phyloP scores from a whole-genome alignment of 2,888 invertebrate genomes.

The Nomada ruficornis region DNA sequence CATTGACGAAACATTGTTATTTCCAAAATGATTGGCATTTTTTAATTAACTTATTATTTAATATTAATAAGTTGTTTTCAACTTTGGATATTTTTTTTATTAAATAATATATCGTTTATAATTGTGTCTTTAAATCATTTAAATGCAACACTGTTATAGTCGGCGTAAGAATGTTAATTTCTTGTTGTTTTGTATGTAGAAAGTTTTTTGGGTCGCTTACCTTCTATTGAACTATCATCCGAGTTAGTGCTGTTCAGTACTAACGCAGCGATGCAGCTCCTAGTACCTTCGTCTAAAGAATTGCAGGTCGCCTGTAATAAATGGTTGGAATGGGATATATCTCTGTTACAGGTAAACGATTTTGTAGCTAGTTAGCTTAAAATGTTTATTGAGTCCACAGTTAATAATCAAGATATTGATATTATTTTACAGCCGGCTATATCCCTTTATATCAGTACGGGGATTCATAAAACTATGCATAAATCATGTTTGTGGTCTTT shows the following conservation, averaged over 20 bases:
- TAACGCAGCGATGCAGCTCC: conserved; percentile 89
- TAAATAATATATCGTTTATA: background rate
- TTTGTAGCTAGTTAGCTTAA: background rate
- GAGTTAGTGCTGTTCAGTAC: conserved; percentile 89
- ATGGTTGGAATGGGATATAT: conserved; percentile 84
- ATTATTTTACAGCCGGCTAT: conserved; percentile 84
- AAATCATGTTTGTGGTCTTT: conserved; percentile 86
- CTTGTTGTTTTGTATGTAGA: conserved; percentile 79
- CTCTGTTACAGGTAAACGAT: conserved; percentile 82
- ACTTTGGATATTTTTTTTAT: background rate
- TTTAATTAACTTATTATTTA: background rate
- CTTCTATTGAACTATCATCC: conserved; percentile 88
- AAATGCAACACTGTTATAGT: background rate
- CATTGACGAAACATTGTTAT: background rate
- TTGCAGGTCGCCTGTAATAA: conserved; percentile 76
- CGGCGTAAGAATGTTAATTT: background rate
- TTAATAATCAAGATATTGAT: conserved; percentile 23
- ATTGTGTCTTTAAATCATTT: background rate
- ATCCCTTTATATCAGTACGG: conserved; percentile 85
- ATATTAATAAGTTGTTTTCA: background rate
- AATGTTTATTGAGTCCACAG: conserved; percentile 1
- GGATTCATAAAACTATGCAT: conserved; percentile 85
- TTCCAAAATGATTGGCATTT: background rate
- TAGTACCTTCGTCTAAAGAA: conserved; percentile 85
- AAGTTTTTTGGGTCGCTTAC: conserved; percentile 86